Evolutionary conservation across 1,140 invertebrate species (phyloP), one percentile per base, ranked within the genome.

Genomic region (Procambarus virginalis): DNA sequence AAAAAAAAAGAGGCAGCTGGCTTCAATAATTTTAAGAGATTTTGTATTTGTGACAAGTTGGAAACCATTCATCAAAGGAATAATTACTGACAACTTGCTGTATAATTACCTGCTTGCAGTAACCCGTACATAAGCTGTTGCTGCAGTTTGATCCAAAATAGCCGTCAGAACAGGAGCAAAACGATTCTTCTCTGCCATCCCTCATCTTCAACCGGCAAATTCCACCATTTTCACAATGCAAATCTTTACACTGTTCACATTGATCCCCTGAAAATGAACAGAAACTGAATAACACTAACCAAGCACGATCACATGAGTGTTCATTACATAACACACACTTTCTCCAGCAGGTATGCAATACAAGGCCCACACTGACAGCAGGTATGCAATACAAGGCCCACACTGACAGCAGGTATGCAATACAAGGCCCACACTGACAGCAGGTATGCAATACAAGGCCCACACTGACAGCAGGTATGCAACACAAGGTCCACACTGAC

Each of bases 161-260:
- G 58, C 79, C 68, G 49, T 60, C 60, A 86, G 80, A 34, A 80
- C 81, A 84, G 34, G 84, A 84, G 55, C 88, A 91, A 77, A 84
- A 77, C 5, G 68, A 45, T 14, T 49, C 10, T 20, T 58, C 10
- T 9, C 22, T 49, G 9, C 49, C 82, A 45, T 79, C 77, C 48
- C 17, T 84, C 76, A 76, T 89, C 84, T 70, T 46, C 2, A 79
- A 73, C 12, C 89, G 82, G 90, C 94, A 95, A 20, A 92, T 92
- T 34, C 94, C 94, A 73, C 93, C 93, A 93, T 94, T 94, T 77
- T 93, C 92, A 93, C 94, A 95, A 8, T 91, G 86, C 12, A 94
- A 79, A 12, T 93, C 92, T 10, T 92, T 91, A 88, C 94, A 94
- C 75, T 93, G 91, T 4, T 92, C 87, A 82, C 91, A 92, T 9